These are phyloP conservation scores for Azemiops feae DNA, from an alignment of 2,113 vertebrate species.

Conservation along the genomic window DNA sequence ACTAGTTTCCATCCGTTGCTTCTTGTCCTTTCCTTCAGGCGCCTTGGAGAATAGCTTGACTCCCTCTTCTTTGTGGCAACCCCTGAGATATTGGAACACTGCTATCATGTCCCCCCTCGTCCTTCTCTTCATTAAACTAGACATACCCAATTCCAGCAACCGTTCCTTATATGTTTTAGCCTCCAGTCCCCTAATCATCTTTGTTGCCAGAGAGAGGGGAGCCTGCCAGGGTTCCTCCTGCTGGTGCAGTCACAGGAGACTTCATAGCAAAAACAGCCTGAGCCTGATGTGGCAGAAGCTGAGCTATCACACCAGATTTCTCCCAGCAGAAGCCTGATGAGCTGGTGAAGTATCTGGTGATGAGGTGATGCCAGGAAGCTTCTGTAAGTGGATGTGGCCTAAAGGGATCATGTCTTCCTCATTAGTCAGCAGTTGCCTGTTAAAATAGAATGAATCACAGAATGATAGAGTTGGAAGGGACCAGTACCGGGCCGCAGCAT, in stretches of 20 bases:
- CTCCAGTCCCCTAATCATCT: too few relatives aligned
- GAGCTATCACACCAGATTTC: background rate
- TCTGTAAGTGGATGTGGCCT: background rate
- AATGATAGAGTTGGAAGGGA: background rate
- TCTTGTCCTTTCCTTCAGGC: too few relatives aligned
- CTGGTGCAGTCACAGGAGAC: background rate
- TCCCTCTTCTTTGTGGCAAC: too few relatives aligned
- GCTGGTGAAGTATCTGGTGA: background rate
- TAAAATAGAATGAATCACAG: background rate
- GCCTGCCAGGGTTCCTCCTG: background rate
- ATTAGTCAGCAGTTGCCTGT: background rate
- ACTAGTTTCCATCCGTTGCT: too few relatives aligned
- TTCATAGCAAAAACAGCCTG: background rate
- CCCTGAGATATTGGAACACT: too few relatives aligned
- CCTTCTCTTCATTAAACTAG: too few relatives aligned
- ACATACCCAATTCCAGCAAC: too few relatives aligned
- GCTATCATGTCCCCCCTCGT: too few relatives aligned
- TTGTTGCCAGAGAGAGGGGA: background rate
- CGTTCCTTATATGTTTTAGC: too few relatives aligned
- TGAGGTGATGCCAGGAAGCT: background rate
- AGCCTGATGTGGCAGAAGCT: background rate
- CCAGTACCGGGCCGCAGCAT: too few relatives aligned
- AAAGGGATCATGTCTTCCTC: background rate
- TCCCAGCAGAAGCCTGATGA: background rate
- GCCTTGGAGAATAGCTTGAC: too few relatives aligned